Evolutionary conservation across 1,140 invertebrate genomes (phyloP).

Genomic region (Potamilus streckersoni): DNA sequence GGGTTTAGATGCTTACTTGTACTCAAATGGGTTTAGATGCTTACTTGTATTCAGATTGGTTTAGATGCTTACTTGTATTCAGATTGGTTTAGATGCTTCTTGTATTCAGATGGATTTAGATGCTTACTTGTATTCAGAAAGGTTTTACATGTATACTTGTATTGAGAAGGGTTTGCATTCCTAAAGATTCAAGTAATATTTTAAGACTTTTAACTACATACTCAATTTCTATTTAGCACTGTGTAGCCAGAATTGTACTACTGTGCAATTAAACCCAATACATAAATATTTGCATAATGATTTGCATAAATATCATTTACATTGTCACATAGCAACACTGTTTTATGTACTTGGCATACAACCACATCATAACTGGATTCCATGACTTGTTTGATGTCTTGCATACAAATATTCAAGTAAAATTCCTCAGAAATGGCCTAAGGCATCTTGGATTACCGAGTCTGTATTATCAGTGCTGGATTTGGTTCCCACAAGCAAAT

Average conservation of each 20-base stretch:
- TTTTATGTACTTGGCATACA: neutral
- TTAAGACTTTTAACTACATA: neutral
- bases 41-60: neutral
- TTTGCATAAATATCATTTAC: neutral
- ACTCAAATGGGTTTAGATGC: too few relatives aligned
- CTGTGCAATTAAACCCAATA: too few relatives aligned
- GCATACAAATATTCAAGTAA: too few relatives aligned
- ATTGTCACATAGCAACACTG: neutral
- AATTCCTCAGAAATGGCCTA: too few relatives aligned
- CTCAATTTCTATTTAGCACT: neutral
- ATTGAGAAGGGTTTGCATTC: neutral
- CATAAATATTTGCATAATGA: neutral
- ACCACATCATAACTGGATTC: neutral
- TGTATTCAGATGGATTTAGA: neutral
- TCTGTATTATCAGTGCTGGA: too few relatives aligned
- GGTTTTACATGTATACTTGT: conserved; percentile 1
- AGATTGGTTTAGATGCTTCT: neutral
- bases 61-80: neutral
- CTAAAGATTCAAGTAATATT: too few relatives aligned
- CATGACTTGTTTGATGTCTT: neutral
- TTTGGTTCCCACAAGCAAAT: too few relatives aligned
- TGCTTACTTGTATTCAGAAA: neutral
- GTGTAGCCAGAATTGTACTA: too few relatives aligned
- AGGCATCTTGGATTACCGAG: too few relatives aligned
- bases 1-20: too few relatives aligned